Conservation (phyloP, 2,797 vertebrate genomes). For the Alcedo atthis region DNA sequence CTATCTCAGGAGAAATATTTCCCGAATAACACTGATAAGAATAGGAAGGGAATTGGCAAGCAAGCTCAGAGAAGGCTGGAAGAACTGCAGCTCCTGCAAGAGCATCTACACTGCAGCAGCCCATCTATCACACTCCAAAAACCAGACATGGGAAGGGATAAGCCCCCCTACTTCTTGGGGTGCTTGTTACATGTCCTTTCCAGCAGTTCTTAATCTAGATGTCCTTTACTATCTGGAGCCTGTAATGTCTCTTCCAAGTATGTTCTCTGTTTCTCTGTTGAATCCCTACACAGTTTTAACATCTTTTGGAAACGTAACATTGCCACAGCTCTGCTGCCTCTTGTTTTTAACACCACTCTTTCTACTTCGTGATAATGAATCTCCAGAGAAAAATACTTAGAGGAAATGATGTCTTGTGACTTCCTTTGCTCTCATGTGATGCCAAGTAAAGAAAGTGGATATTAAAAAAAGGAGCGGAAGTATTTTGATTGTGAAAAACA, state of each 20-base stretch:
- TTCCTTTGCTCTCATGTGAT: background rate
- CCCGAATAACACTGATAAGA: background rate
- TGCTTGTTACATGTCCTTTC: too few species aligned
- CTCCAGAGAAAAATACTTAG: background rate
- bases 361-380: background rate
- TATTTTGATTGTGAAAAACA: background rate
- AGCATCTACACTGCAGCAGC: background rate
- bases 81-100: accelerated
- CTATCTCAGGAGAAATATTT: background rate
- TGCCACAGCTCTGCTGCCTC: background rate
- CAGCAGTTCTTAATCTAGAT: too few species aligned
- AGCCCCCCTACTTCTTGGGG: too few species aligned
- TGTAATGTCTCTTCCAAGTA: background rate
- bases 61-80: background rate
- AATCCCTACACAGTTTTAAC: accelerated
- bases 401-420: background rate
- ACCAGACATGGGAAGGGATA: background rate
- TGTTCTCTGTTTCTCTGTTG: background rate
- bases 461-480: background rate
- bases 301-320: accelerated
- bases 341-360: background rate
- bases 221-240: background rate
- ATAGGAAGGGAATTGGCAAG: background rate
- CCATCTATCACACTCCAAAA: background rate
- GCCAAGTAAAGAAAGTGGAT: background rate